These are phyloP conservation scores for Phaetusa simplex DNA, from an alignment of 2,113 vertebrate species.

Conservation along the genomic window DNA sequence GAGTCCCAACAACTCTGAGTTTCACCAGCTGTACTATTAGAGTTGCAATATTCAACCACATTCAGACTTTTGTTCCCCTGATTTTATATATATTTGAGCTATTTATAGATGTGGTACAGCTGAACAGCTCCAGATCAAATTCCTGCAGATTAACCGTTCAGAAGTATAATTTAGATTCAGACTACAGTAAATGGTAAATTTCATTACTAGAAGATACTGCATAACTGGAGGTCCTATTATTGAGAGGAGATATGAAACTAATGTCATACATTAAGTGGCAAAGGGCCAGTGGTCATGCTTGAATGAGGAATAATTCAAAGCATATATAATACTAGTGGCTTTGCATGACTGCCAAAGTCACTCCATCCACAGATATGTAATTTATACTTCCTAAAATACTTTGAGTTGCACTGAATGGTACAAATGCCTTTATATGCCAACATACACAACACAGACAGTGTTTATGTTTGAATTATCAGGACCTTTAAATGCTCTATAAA, in stretches of 20 bases:
- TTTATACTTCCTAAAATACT: neutral
- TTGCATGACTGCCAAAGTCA: neutral
- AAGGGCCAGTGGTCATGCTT: neutral
- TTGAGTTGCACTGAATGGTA: neutral
- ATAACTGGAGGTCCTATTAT: neutral
- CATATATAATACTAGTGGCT: neutral
- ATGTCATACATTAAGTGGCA: neutral
- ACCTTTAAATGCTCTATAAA: neutral
- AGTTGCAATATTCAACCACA: neutral
- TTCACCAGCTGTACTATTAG: neutral
- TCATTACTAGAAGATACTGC: neutral
- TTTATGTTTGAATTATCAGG: constrained; percentile 3
- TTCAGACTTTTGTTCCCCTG: neutral
- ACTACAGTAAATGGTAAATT: neutral
- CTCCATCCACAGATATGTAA: neutral
- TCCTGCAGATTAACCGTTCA: neutral
- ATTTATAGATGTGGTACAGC: neutral
- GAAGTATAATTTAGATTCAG: neutral
- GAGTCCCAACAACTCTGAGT: neutral
- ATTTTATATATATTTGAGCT: neutral
- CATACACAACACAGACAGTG: neutral
- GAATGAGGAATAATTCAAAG: constrained; percentile 4
- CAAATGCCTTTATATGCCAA: neutral
- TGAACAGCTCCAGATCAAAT: neutral
- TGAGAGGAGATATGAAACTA: neutral